These are phyloP conservation scores for Meteorus cinctellus DNA, from an alignment of 2,888 invertebrate species.

Conservation along the genomic window DNA sequence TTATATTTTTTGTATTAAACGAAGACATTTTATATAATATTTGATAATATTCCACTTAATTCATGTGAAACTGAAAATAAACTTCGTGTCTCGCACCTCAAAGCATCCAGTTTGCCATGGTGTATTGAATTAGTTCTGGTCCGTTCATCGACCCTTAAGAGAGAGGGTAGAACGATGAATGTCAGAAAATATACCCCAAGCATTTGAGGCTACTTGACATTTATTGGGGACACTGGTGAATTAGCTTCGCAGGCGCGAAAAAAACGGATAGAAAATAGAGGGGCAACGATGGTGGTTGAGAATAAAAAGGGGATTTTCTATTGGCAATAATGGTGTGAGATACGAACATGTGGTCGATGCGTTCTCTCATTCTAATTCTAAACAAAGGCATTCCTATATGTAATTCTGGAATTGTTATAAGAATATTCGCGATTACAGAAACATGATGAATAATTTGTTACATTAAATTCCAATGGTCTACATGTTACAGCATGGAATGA, in stretches of 20 bases:
- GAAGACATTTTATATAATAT: conserved; percentile 34
- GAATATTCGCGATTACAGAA: conserved; percentile 45
- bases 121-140: conserved; percentile 60
- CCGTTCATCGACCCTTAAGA: conserved; percentile 45
- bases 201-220: conserved; percentile 67
- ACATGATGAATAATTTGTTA: conserved; percentile 11
- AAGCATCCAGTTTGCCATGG: conserved; percentile 37
- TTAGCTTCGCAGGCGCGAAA: conserved; percentile 55
- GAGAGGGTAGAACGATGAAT: conserved; percentile 35
- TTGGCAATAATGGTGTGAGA: conserved; percentile 66
- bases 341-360: conserved; percentile 61
- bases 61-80: neutral
- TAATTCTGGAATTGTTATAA: conserved; percentile 61
- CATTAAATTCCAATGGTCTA: conserved; percentile 12
- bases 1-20: conserved; percentile 16
- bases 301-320: conserved; percentile 38
- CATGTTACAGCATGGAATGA: conserved; percentile 91
- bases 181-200: conserved; percentile 44
- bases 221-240: conserved; percentile 62
- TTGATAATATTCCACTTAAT: conserved; percentile 41
- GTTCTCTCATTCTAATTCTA: neutral
- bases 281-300: conserved; percentile 31
- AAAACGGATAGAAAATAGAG: conserved; percentile 18
- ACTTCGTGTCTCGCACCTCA: conserved; percentile 19
- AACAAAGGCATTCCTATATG: conserved; percentile 58